A percentile compares a stretch with the other conserved stretches of the same genome.
phyloP scores from a whole-genome alignment of 2,797 vertebrate species.

The Nannoperca obscura region DNA sequence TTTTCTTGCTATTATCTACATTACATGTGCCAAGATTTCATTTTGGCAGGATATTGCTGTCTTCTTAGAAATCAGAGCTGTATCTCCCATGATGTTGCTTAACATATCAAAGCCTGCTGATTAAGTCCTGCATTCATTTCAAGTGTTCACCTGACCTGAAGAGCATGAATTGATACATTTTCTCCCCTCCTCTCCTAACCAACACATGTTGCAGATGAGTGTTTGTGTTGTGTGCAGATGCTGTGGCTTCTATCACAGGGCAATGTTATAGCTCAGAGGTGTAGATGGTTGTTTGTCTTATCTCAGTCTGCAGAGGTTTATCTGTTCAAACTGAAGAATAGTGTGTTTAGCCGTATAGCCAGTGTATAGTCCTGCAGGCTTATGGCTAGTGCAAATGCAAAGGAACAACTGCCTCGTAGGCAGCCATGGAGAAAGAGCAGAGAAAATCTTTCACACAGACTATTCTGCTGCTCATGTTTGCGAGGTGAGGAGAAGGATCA shows the following conservation, averaged over 20 bases:
- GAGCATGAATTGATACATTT: constrained; percentile 55
- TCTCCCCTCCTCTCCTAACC: constrained; percentile 68
- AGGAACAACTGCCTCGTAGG: constrained; percentile 15
- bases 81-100: constrained; percentile 67
- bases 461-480: constrained; percentile 79
- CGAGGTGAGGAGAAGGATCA: constrained; percentile 48
- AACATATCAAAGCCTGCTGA: constrained; percentile 85
- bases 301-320: constrained; percentile 22
- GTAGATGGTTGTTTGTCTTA: constrained; percentile 35
- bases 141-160: constrained; percentile 80
- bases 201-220: constrained; percentile 69
- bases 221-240: constrained; percentile 58
- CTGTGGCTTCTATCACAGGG: constrained; percentile 42
- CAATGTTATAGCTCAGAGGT: constrained; percentile 37
- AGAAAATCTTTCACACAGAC: constrained; percentile 17
- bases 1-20: constrained; percentile 8
- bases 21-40: constrained; percentile 15
- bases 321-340: constrained; percentile 39
- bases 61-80: constrained; percentile 51
- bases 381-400: constrained; percentile 48
- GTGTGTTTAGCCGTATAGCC: constrained; percentile 30
- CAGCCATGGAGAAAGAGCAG: constrained; percentile 46
- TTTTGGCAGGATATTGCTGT: constrained; percentile 31
- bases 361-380: neutral
- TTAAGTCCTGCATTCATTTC: constrained; percentile 77